phyloP scores from a whole-genome alignment of 2,113 vertebrate species.

The Rhipidura dahli region DNA sequence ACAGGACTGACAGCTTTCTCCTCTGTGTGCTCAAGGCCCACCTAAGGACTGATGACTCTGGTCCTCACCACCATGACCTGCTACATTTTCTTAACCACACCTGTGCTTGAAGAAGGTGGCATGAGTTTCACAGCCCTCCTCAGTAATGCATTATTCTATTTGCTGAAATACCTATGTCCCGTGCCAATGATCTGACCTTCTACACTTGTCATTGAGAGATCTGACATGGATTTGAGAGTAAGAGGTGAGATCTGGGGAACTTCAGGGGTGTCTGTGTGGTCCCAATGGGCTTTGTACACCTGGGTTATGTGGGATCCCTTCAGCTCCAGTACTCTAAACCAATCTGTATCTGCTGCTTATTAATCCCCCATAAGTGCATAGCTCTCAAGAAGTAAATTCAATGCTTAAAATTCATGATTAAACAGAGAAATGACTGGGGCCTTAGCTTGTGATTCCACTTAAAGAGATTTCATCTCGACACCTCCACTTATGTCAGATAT shows the following conservation, averaged over 20 bases:
- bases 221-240: neutral
- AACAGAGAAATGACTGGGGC: neutral
- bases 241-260: neutral
- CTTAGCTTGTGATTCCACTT: neutral
- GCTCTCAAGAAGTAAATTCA: neutral
- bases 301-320: neutral
- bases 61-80: fast-evolving
- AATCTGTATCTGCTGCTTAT: neutral
- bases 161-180: neutral
- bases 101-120: neutral
- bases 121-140: neutral
- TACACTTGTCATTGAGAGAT: neutral
- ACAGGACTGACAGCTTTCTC: neutral
- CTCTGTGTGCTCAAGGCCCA: neutral
- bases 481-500: neutral
- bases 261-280: neutral
- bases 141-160: neutral
- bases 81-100: neutral
- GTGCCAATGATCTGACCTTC: neutral
- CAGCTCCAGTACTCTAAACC: neutral
- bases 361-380: neutral
- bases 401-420: neutral
- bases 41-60: neutral
- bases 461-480: neutral
- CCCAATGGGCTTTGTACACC: neutral